These are phyloP conservation scores for Cylas formicarius DNA, from an alignment of 1,140 invertebrate species.

Conservation along the genomic window DNA sequence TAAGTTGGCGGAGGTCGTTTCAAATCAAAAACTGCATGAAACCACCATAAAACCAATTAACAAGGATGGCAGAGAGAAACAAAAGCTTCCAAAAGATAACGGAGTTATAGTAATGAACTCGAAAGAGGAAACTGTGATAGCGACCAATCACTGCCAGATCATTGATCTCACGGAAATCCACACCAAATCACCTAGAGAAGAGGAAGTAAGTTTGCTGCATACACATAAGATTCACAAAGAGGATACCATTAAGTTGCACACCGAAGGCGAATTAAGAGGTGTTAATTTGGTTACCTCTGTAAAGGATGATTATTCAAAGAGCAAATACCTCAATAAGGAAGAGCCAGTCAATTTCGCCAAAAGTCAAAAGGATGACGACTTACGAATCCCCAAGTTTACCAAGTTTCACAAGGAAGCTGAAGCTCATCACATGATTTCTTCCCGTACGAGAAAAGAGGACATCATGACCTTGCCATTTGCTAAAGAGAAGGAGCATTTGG, in stretches of 20 bases:
- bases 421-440: too few relatives aligned
- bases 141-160: slow-evolving; percentile 32
- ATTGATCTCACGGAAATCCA: slow-evolving; percentile 33
- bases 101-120: slow-evolving; percentile 20
- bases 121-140: slow-evolving; percentile 21
- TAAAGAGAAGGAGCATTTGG: too few relatives aligned
- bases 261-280: too few relatives aligned
- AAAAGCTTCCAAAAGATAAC: slow-evolving; percentile 22
- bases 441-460: too few relatives aligned
- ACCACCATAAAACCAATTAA: slow-evolving; percentile 1
- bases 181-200: too few relatives aligned
- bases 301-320: too few relatives aligned
- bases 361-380: not conserved
- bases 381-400: not conserved
- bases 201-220: too few relatives aligned
- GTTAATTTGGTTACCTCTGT: too few relatives aligned
- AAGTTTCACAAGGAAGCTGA: not conserved
- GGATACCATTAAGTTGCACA: too few relatives aligned
- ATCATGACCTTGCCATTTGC: too few relatives aligned
- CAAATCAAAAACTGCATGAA: slow-evolving; percentile 13
- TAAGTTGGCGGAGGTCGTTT: slow-evolving; percentile 9
- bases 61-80: not conserved
- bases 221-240: too few relatives aligned
- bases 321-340: slow-evolving; percentile 14
- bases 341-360: not conserved